Base-by-base conservation (phyloP, 2,797 vertebrate species). In the Hoplostethus atlanticus region DNA sequence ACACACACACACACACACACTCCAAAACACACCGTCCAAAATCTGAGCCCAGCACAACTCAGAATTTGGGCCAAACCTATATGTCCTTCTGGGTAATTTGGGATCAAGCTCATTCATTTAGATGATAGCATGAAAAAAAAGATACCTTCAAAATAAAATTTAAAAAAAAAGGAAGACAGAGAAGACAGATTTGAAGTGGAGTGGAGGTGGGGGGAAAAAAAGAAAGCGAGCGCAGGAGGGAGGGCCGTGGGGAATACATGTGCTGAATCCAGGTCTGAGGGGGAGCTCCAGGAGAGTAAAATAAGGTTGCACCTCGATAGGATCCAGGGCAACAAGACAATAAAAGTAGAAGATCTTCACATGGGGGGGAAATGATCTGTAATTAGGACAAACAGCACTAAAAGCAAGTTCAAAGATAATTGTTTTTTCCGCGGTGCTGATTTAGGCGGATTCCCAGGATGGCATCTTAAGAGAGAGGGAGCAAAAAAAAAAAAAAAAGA, bases 381-480 rank as follows among this genome's bases (percentile, higher is more conserved):
- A 89, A 93, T 92, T 87, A 90, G 88, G 87, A 92, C 91, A 93
- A 92, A 90, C 86, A 85, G 91, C 87, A 92, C 91, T 93, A 94
- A 95, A 94, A 93, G 92, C 93, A 92, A 86, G 84, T 93, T 93
- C 92, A 94, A 92, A 91, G 90, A 89, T 85, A 90, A 89, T 89
- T 85, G 70, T 77, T 59, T 87, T 42, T 81, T 87, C 1, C 87
- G 86, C 86, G 91, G 57, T 60, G 8, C 81, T 87, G 90, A 83
- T 84, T 76, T 91, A 77, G 91, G 90, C 86, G 89, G 83, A 91
- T 85, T 84, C 89, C 89, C 86, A 81, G 90, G 84, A 85, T 90
- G 87, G 89, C 87, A 71, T 52, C 83, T 70, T 76, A 78, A 82
- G 87, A 74, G 34, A 47, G 21, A 47, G 42, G 63, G 47, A 68